phyloP scores from a whole-genome alignment of 1,140 invertebrate genomes.

The Ladona fulva region DNA sequence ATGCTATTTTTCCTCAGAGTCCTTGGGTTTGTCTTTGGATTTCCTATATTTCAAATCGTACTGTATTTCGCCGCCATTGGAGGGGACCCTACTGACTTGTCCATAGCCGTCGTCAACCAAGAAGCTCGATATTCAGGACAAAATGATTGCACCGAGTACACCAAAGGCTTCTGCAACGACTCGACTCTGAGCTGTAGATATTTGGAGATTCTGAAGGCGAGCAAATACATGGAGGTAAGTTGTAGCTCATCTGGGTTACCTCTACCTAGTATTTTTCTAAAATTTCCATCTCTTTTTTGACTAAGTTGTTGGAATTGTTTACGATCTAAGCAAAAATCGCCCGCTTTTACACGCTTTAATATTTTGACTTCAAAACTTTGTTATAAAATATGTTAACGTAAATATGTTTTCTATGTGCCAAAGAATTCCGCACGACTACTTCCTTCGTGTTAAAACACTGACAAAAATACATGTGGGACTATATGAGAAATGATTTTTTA shows the following conservation, averaged over 20 bases:
- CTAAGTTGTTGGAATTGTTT: too few relatives aligned
- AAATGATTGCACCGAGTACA: constrained; percentile 24
- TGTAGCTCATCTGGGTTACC: not conserved
- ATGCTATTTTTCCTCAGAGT: not conserved
- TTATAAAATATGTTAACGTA: too few relatives aligned
- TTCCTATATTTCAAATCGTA: constrained; percentile 70
- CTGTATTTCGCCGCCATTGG: constrained; percentile 75
- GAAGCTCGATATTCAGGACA: constrained; percentile 40
- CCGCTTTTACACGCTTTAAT: too few relatives aligned
- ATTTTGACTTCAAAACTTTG: too few relatives aligned
- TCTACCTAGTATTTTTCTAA: too few relatives aligned
- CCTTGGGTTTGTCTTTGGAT: constrained; percentile 39
- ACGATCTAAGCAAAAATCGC: too few relatives aligned
- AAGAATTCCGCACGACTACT: too few relatives aligned
- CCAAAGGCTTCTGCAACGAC: constrained; percentile 38
- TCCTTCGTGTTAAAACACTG: too few relatives aligned
- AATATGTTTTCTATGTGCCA: too few relatives aligned
- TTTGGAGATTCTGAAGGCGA: constrained; percentile 37
- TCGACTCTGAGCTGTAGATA: constrained; percentile 49
- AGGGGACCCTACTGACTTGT: constrained; percentile 58
- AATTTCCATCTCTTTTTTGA: too few relatives aligned
- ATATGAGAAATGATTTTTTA: too few relatives aligned
- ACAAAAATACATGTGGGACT: too few relatives aligned
- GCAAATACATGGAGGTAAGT: not conserved
- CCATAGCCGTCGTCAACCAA: constrained; percentile 65